Evolutionary conservation across 2,797 vertebrate genomes (phyloP).

Genomic region (Pseudocheirus occidentalis): DNA sequence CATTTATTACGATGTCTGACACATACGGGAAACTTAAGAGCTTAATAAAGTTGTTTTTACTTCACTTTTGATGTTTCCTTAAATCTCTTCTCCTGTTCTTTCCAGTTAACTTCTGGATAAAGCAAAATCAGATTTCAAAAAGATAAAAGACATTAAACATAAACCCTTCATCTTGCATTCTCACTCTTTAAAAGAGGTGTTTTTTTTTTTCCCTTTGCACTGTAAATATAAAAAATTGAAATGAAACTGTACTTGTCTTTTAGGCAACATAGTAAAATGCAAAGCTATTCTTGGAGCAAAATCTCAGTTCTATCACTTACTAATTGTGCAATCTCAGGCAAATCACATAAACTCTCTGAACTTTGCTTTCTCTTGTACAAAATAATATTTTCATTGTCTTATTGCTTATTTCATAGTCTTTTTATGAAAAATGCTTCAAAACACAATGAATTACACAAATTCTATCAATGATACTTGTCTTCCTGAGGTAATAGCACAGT

Average conservation of each 20-base stretch:
- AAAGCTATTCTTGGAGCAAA: not conserved
- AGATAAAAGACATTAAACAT: not conserved
- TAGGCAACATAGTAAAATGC: not conserved
- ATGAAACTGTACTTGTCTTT: not conserved
- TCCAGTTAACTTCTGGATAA: not conserved
- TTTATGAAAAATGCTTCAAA: not conserved
- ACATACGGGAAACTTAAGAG: not conserved
- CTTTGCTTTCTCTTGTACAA: not conserved
- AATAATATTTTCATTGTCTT: not conserved
- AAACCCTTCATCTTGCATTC: not conserved
- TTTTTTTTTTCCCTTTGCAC: not conserved
- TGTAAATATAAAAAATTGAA: not conserved
- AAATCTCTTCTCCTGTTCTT: not conserved
- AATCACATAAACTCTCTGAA: not conserved
- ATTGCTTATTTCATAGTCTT: not conserved
- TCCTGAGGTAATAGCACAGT: not conserved
- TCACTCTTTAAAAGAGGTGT: not conserved
- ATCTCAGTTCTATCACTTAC: not conserved
- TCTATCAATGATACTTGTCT: not conserved
- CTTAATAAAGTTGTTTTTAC: not conserved
- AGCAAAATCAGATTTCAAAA: not conserved
- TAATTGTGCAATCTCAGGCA: not conserved
- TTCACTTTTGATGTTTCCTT: not conserved
- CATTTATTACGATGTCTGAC: not conserved
- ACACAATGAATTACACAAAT: not conserved